A percentile compares a stretch with the other conserved stretches of the same genome.
Evolutionary conservation across 2,888 invertebrate species (phyloP).

Genomic region (Chrysolina oricalcia): DNA sequence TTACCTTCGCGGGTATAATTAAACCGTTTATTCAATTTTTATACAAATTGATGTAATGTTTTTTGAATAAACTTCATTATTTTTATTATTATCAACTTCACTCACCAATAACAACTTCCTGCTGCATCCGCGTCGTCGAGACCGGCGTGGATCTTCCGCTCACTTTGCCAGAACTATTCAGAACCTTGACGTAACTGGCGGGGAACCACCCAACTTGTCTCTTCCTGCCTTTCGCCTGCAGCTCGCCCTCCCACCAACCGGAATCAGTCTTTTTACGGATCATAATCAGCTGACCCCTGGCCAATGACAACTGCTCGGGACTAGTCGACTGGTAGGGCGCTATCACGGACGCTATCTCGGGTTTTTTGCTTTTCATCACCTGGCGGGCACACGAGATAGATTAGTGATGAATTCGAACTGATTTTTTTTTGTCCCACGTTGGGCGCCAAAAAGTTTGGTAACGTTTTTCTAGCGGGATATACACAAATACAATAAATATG

Average conservation of each 20-base stretch:
- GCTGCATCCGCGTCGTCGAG: conserved; percentile 79
- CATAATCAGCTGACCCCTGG: conserved; percentile 93
- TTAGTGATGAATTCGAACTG: too few relatives aligned
- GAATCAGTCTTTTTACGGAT: conserved; percentile 97
- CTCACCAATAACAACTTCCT: conserved; percentile 70
- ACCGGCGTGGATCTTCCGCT: conserved; percentile 85
- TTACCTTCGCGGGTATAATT: too few relatives aligned
- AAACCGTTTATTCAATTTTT: too few relatives aligned
- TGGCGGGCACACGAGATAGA: conserved; percentile 57
- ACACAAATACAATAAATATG: too few relatives aligned
- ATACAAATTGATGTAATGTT: too few relatives aligned
- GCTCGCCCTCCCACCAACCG: conserved; percentile 99
- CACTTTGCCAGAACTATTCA: conserved; percentile 80
- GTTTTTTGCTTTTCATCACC: conserved; percentile 82
- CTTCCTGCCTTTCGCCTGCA: conserved; percentile 92
- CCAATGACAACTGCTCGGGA: conserved; percentile 91
- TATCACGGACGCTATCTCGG: conserved; percentile 95
- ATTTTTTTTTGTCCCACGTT: neutral
- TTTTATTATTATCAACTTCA: too few relatives aligned
- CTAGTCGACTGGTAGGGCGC: conserved; percentile 95
- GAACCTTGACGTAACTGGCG: conserved; percentile 94
- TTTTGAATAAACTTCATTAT: too few relatives aligned
- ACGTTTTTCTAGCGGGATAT: too few relatives aligned
- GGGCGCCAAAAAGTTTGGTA: neutral
- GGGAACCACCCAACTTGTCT: conserved; percentile 99